A percentile compares a stretch with the other conserved stretches of the same genome.
These are phyloP conservation scores for Egretta garzetta DNA, from an alignment of 2,113 vertebrate species.

Conservation along the genomic window DNA sequence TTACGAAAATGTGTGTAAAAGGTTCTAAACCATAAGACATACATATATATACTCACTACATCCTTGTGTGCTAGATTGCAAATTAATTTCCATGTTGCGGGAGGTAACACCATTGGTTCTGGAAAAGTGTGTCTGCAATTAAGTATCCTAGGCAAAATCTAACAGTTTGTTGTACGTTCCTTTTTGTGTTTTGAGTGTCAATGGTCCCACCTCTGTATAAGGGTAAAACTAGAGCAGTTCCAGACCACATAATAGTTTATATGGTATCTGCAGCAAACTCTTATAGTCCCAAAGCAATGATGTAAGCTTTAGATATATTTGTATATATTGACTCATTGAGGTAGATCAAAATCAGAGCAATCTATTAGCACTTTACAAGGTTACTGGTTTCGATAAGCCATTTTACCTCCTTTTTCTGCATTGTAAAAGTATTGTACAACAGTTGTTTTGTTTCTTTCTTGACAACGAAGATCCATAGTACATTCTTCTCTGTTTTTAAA, in stretches of 20 bases:
- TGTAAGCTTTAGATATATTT: background rate
- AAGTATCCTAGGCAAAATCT: constrained; percentile 24
- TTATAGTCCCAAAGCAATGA: background rate
- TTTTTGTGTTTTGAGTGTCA: constrained; percentile 38
- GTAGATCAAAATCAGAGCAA: background rate
- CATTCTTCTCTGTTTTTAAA: constrained; percentile 1
- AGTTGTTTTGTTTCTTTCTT: background rate
- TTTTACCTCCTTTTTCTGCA: constrained; percentile 17
- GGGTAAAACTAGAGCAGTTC: background rate
- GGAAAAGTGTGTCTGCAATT: constrained; percentile 26
- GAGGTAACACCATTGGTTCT: constrained; percentile 10
- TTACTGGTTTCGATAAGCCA: background rate
- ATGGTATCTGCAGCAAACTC: background rate
- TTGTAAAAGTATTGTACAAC: background rate
- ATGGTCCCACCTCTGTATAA: background rate
- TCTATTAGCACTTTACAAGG: background rate
- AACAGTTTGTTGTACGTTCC: background rate
- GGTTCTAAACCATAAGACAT: constrained; percentile 56
- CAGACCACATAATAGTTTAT: background rate
- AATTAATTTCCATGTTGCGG: constrained; percentile 18
- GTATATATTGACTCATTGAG: background rate
- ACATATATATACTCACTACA: constrained; percentile 47
- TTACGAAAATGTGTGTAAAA: constrained; percentile 67
- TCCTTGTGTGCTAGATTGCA: constrained; percentile 31
- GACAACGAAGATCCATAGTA: background rate